Evolutionary conservation across 2,113 vertebrate species (phyloP), one percentile per base, ranked within the genome.

Genomic region (Nycticebus coucang): DNA sequence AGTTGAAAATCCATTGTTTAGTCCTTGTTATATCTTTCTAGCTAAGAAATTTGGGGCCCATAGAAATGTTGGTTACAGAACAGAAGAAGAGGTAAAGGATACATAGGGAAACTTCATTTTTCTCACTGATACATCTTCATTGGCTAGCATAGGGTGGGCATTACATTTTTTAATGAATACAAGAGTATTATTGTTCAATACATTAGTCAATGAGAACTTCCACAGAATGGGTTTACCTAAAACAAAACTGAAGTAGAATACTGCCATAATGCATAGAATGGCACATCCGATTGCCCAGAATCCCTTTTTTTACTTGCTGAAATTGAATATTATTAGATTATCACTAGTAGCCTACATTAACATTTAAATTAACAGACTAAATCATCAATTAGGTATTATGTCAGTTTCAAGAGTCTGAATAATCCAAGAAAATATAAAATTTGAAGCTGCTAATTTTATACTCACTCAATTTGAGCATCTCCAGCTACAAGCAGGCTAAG

Each of bases 401-500:
- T 91, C 35, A 83, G 28, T 50, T 81, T 81, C 21, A 91, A 55
- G 37, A 91, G 7, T 91, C 37, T 81, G 53, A 81, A 59, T 71
- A 88, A 45, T 87, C 59, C 22, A 94, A 83, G 74, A 68, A 94
- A 78, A 82, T 5, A 60, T 1, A 50, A 83, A 94, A 95, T 26
- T 8, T 62, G 71, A 89, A 96, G 69, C 53, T 59, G 45, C 35
- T 83, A 24, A 1, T 7, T 95, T 75, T 18, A 80, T 81, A 98
- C 98, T 98, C 98, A 99, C 99, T 98, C 98, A 79, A 98, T 98
- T 97, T 97, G 98, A 53, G 98, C 99, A 82, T 98, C 97, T 1
- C 98, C 97, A 41, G 98, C 98, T 68, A 98, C 98, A 26, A 99
- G 98, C 59, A 99, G 96, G 78, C 98, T 98, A 4, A 99, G 98